Evolutionary conservation across 92 coral and sea anemone genomes (phyloP), one percentile per base, ranked within the genome.

Genomic region (Pocillopora grandis): DNA sequence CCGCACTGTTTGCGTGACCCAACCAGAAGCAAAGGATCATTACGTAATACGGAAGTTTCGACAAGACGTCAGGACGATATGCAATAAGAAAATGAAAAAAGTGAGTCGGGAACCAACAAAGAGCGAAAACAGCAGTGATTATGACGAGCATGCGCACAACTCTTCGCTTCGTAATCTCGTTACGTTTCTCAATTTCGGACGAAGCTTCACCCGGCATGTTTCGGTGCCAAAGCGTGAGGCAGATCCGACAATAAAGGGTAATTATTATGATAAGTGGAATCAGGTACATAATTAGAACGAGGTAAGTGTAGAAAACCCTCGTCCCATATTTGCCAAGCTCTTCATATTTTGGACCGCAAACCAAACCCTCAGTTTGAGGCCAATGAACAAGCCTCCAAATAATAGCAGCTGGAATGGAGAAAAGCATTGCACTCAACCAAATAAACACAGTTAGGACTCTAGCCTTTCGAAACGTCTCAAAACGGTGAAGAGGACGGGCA

Each of bases 101-200:
- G 15, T 93, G 92, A 0, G 97, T 77, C 0, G 94, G 97, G 15
- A 93, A 66, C 97, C 94, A 93, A 31, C 92, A 91, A 76, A 93
- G 12, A 36, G 95, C 95, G 71, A 92, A 92, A 63, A 84, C 93
- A 23, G 88, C 78, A 76, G 90, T 92, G n/a, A 89, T 89, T 52
- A 89, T 60, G 27, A 77, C 70, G 1, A 91, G 83, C 92, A 81
- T 89, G 69, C 90, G 88, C 59, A 89, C 92, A 36, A 91, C 90
- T 73, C 87, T 93, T 74, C 85, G 72, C 71, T 87, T 91, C 57
- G 90, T 89, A 17, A 23, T 62, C 36, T 89, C 88, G 62, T 85
- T 90, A 15, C 90, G 94, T 62, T 74, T 83, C 14, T 72, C 72
- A 42, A 64, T 76, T 60, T 79, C 76, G 1, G 79, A 70, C 49